phyloP scores from a whole-genome alignment of 1,140 invertebrate species.

The Liolophura sinensis region DNA sequence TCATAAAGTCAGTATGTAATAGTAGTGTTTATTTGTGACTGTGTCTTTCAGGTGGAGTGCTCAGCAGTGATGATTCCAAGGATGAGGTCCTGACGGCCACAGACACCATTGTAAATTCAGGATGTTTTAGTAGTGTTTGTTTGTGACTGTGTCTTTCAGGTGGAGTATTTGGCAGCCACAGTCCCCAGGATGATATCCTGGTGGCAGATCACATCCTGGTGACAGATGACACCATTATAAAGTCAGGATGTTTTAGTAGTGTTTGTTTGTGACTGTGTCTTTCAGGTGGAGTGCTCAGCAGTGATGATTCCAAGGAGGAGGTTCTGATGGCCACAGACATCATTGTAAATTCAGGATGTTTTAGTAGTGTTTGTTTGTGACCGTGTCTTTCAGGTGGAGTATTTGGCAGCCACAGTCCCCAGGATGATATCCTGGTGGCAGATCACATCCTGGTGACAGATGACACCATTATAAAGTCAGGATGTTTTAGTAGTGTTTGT shows the following conservation, averaged over 20 bases:
- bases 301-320: slow-evolving; percentile 19
- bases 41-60: too few species aligned
- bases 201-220: too few species aligned
- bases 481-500: background rate
- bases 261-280: background rate
- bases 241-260: slow-evolving; percentile 1
- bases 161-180: slow-evolving; percentile 17
- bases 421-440: slow-evolving; percentile 10
- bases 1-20: slow-evolving; percentile 18
- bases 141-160: slow-evolving; percentile 16
- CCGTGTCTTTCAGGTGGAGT: slow-evolving; percentile 22
- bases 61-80: too few species aligned
- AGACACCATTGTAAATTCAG: too few species aligned
- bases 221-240: too few species aligned
- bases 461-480: background rate
- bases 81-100: too few species aligned
- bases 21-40: background rate
- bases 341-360: slow-evolving; percentile 7
- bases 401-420: slow-evolving; percentile 18
- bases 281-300: slow-evolving; percentile 21
- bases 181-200: slow-evolving; percentile 18
- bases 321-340: slow-evolving; percentile 3
- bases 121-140: too few species aligned
- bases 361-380: background rate
- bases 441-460: too few species aligned